These are phyloP conservation scores for Drosophila yakuba DNA, from an alignment of 1,140 invertebrate genomes.

Conservation along the genomic window DNA sequence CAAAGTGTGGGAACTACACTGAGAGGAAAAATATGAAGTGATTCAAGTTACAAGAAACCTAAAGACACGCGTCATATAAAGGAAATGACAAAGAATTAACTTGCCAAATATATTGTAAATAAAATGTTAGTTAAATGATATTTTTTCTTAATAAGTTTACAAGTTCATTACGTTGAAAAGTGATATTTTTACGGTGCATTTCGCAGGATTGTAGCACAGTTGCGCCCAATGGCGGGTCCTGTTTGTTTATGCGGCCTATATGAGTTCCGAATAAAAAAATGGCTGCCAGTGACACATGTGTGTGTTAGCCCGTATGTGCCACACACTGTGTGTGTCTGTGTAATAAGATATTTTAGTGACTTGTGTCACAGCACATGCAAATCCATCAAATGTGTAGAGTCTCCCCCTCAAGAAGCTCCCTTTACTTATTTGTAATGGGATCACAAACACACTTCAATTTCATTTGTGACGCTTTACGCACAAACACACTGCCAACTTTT, in stretches of 20 bases:
- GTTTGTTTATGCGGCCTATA: conserved; percentile 77
- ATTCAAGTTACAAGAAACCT: too few species aligned
- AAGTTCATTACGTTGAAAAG: not conserved
- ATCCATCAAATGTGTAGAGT: conserved; percentile 73
- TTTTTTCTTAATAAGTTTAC: not conserved
- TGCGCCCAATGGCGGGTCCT: conserved; percentile 57
- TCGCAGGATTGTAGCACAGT: conserved; percentile 12
- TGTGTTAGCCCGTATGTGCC: not conserved
- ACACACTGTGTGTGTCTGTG: conserved; percentile 39
- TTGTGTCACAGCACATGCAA: conserved; percentile 81
- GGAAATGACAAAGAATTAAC: too few species aligned
- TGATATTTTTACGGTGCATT: not conserved
- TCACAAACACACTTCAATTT: conserved; percentile 84
- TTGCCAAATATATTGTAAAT: too few species aligned
- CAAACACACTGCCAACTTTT: conserved; percentile 64
- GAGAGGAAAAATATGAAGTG: not conserved
- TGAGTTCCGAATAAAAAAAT: conserved; percentile 72
- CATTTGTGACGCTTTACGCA: conserved; percentile 83
- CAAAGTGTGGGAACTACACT: not conserved
- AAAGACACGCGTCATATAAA: not conserved
- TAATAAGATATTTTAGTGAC: conserved; percentile 84
- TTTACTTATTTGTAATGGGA: conserved; percentile 82
- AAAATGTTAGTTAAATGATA: too few species aligned
- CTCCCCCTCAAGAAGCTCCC: conserved; percentile 39
- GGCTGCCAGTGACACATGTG: conserved; percentile 54